Conservation (phyloP, 2,113 vertebrate species). For the Malurus alboscapulatus region DNA sequence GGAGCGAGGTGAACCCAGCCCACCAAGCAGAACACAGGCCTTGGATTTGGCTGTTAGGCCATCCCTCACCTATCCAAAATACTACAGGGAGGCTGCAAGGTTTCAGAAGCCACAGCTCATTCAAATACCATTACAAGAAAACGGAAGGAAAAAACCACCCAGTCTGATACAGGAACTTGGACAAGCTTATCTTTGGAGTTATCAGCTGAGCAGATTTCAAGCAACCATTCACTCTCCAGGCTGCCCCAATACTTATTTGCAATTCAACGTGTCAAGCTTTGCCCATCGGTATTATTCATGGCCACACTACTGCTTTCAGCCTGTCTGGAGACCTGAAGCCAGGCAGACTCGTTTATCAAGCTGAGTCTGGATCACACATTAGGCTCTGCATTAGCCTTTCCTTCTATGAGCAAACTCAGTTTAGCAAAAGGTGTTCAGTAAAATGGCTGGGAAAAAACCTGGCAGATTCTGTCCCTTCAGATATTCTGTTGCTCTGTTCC, state of each 20-base stretch:
- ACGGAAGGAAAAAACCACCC: not conserved
- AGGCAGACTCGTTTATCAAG: slow-evolving; percentile 23
- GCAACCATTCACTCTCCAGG: not conserved
- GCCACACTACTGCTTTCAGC: not conserved
- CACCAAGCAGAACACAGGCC: not conserved
- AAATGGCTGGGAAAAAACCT: not conserved
- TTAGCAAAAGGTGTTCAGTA: not conserved
- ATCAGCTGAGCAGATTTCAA: not conserved
- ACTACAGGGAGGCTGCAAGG: not conserved
- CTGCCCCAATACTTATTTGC: not conserved
- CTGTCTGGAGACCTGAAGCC: not conserved
- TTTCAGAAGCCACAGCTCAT: not conserved
- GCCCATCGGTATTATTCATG: not conserved
- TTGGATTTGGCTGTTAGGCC: not conserved
- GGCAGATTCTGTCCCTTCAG: not conserved
- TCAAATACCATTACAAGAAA: not conserved
- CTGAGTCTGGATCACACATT: not conserved
- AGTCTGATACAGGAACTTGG: not conserved
- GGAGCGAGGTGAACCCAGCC: not conserved
- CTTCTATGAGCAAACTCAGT: not conserved
- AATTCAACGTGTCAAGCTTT: not conserved
- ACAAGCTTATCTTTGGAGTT: not conserved
- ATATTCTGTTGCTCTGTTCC: not conserved
- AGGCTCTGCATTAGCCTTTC: not conserved
- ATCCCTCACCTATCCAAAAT: not conserved